These are phyloP conservation scores for Oryzias melastigma DNA, from an alignment of 2,113 vertebrate genomes.

Conservation along the genomic window DNA sequence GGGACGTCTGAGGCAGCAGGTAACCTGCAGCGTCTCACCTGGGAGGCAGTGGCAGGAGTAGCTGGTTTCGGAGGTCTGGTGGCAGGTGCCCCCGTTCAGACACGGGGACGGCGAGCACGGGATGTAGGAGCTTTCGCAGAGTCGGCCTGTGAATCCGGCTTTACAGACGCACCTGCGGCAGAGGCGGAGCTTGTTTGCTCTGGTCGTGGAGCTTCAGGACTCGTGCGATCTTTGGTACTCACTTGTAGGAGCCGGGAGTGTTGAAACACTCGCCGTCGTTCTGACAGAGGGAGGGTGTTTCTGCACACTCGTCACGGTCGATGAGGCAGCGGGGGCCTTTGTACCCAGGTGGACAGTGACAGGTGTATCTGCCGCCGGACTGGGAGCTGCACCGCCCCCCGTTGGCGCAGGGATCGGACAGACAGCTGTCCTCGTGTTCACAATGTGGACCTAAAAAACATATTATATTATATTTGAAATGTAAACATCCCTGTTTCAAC, in stretches of 20 bases:
- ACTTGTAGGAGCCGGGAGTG: conserved; percentile 81
- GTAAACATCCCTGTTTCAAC: too few species aligned
- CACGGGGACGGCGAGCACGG: conserved; percentile 89
- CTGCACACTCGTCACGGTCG: conserved; percentile 86
- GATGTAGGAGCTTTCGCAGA: conserved; percentile 83
- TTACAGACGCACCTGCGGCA: conserved; percentile 78
- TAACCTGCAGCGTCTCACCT: conserved; percentile 70
- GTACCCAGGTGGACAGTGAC: conserved; percentile 82
- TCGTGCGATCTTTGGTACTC: conserved; percentile 5
- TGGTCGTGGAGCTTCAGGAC: background rate
- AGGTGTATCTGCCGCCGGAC: conserved; percentile 81
- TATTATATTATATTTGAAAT: too few species aligned
- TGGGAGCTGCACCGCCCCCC: conserved; percentile 81
- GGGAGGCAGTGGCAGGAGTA: conserved; percentile 93
- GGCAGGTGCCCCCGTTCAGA: conserved; percentile 90
- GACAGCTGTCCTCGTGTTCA: conserved; percentile 85
- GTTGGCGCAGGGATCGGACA: conserved; percentile 86
- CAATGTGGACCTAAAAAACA: conserved; percentile 79
- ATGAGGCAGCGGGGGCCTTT: conserved; percentile 82
- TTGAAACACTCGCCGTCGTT: conserved; percentile 84
- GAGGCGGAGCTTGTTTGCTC: conserved; percentile 1
- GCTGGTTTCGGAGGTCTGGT: conserved; percentile 81
- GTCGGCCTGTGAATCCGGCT: conserved; percentile 82
- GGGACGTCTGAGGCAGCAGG: background rate
- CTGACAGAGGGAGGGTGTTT: conserved; percentile 71